Evolutionary conservation across 1,140 invertebrate species (phyloP).

Genomic region (Drosophila albomicans): DNA sequence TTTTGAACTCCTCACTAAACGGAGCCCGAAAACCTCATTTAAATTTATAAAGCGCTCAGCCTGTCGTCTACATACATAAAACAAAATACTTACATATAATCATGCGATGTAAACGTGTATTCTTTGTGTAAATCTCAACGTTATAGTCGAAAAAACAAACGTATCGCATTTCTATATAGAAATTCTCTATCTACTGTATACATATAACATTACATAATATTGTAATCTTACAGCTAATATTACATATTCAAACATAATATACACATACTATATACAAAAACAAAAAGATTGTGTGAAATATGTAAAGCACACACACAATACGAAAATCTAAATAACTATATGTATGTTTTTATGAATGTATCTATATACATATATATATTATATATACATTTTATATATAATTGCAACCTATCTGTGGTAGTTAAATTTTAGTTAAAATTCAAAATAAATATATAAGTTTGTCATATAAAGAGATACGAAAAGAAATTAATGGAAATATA

Average conservation of each 20-base stretch:
- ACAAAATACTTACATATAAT: slow-evolving; percentile 36
- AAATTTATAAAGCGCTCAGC: slow-evolving; percentile 46
- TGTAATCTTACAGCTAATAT: slow-evolving; percentile 23
- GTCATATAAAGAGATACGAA: slow-evolving; percentile 76
- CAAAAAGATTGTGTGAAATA: slow-evolving; percentile 8
- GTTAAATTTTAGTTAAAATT: slow-evolving; percentile 85
- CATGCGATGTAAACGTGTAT: slow-evolving; percentile 35
- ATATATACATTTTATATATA: slow-evolving; percentile 59
- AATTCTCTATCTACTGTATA: slow-evolving; percentile 37
- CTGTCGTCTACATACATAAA: slow-evolving; percentile 38
- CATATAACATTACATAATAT: slow-evolving; percentile 25
- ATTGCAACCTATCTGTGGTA: slow-evolving; percentile 85
- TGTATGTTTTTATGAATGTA: slow-evolving; percentile 44
- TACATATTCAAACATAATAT: slow-evolving; percentile 41
- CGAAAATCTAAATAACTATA: slow-evolving; percentile 46
- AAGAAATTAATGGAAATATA: slow-evolving; percentile 77
- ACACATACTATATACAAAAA: slow-evolving; percentile 38
- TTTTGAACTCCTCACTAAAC: slow-evolving; percentile 27
- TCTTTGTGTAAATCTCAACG: slow-evolving; percentile 72
- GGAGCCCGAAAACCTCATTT: slow-evolving; percentile 59
- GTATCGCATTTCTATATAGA: slow-evolving; percentile 37
- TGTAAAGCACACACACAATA: slow-evolving; percentile 35
- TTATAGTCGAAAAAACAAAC: slow-evolving; percentile 53
- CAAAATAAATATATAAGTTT: slow-evolving; percentile 77
- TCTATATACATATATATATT: slow-evolving; percentile 50